phyloP scores from a whole-genome alignment of 2,113 vertebrate species.

The Alligator mississippiensis region DNA sequence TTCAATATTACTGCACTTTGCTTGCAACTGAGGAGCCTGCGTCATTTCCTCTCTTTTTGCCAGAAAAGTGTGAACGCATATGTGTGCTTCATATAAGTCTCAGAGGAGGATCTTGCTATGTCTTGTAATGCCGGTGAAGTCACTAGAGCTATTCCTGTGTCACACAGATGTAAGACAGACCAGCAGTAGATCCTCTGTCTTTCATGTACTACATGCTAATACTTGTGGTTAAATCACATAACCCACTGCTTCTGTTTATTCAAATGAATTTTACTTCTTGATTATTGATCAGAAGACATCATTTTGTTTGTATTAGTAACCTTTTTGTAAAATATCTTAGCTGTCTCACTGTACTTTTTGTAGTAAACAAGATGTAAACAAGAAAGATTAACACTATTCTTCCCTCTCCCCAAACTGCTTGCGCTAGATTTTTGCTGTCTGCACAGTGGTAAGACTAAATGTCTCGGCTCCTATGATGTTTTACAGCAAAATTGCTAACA shows the following conservation, averaged over 20 bases:
- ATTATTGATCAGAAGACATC: background rate
- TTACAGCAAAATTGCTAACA: background rate
- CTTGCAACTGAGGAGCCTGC: fast-evolving
- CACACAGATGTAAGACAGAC: background rate
- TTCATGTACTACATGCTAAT: fast-evolving
- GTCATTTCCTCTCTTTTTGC: background rate
- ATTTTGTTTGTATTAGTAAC: background rate
- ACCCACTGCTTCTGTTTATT: background rate
- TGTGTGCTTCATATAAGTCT: background rate
- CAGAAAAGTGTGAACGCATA: background rate
- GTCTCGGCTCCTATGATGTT: background rate
- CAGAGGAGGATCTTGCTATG: too few relatives aligned
- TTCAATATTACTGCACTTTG: background rate
- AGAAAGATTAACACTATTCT: background rate
- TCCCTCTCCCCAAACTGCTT: background rate
- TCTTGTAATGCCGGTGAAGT: background rate
- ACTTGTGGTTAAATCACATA: background rate
- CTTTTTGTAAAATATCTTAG: too few relatives aligned
- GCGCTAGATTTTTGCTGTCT: background rate
- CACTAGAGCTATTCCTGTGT: background rate
- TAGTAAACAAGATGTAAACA: too few relatives aligned
- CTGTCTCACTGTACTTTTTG: too few relatives aligned
- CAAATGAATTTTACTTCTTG: background rate
- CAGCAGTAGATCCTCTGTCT: fast-evolving
- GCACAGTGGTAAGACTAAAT: background rate